Evolutionary conservation across 2,888 invertebrate genomes (phyloP).

Genomic region (Agonopterix alstromeriana): DNA sequence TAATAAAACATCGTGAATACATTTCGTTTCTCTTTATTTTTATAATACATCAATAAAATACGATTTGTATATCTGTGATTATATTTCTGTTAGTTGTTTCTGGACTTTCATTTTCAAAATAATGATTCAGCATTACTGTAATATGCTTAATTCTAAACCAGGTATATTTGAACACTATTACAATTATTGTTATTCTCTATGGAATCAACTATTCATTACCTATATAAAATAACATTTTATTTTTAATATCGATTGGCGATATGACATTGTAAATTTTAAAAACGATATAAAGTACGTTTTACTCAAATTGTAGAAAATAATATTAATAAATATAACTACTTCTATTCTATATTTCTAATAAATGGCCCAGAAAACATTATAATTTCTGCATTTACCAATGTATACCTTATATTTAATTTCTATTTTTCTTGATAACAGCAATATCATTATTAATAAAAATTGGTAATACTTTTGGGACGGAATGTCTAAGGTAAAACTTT

Average conservation of each 20-base stretch:
- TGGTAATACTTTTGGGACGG: constrained; percentile 67
- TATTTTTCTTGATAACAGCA: too few relatives aligned
- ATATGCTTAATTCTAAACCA: too few relatives aligned
- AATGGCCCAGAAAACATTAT: constrained; percentile 32
- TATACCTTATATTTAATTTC: too few relatives aligned
- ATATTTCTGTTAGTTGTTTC: constrained; percentile 34
- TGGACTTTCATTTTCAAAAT: constrained; percentile 1
- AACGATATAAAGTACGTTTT: not conserved
- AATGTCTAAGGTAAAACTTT: constrained; percentile 35
- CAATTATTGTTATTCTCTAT: constrained; percentile 3
- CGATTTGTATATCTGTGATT: constrained; percentile 59
- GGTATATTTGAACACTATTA: too few relatives aligned
- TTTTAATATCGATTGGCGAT: not conserved
- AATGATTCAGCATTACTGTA: too few relatives aligned
- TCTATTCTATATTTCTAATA: constrained; percentile 10
- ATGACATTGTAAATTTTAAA: too few relatives aligned
- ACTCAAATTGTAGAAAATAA: not conserved
- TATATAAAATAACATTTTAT: not conserved
- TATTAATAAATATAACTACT: not conserved
- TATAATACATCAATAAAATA: constrained; percentile 65
- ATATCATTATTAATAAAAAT: constrained; percentile 20
- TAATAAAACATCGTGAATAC: constrained; percentile 18
- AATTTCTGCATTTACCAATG: constrained; percentile 8
- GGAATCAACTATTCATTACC: not conserved
- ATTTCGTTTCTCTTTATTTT: constrained; percentile 30